These are phyloP conservation scores for Fulica atra DNA, from an alignment of 2,113 vertebrate genomes.

Conservation along the genomic window DNA sequence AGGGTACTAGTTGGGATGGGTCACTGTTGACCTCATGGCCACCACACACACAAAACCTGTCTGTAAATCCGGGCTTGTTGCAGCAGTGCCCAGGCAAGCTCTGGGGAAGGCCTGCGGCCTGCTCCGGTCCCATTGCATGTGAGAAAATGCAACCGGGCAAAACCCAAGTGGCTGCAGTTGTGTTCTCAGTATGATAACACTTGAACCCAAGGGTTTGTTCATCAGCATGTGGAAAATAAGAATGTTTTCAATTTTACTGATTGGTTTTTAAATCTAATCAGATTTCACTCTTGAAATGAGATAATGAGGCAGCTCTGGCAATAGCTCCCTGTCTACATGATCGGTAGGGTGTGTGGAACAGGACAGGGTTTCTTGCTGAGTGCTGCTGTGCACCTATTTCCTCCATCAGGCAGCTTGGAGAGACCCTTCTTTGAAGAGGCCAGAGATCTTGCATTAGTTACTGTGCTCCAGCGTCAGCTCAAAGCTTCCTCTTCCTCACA, in stretches of 20 bases:
- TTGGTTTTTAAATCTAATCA: slow-evolving; percentile 1
- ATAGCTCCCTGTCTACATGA: background rate
- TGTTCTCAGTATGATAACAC: accelerated
- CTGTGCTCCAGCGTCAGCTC: accelerated
- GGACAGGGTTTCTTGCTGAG: background rate
- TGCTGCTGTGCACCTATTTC: background rate
- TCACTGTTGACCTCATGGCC: background rate
- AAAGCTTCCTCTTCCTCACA: background rate
- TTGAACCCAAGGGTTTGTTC: background rate
- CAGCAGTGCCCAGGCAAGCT: background rate
- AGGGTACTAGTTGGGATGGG: background rate
- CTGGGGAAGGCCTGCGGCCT: background rate
- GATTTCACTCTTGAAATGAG: slow-evolving; percentile 36
- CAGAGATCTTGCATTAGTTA: background rate
- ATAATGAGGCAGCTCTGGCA: slow-evolving; percentile 29
- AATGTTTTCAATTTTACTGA: slow-evolving; percentile 9
- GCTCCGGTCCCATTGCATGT: accelerated
- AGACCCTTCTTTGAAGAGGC: background rate
- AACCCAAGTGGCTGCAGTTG: background rate
- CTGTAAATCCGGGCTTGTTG: background rate
- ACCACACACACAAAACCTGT: background rate
- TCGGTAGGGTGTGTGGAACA: background rate
- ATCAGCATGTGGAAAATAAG: background rate
- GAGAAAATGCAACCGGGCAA: background rate
- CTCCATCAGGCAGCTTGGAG: accelerated